Evolutionary conservation across 2,113 vertebrate species (phyloP).

Genomic region (Rynchops niger): DNA sequence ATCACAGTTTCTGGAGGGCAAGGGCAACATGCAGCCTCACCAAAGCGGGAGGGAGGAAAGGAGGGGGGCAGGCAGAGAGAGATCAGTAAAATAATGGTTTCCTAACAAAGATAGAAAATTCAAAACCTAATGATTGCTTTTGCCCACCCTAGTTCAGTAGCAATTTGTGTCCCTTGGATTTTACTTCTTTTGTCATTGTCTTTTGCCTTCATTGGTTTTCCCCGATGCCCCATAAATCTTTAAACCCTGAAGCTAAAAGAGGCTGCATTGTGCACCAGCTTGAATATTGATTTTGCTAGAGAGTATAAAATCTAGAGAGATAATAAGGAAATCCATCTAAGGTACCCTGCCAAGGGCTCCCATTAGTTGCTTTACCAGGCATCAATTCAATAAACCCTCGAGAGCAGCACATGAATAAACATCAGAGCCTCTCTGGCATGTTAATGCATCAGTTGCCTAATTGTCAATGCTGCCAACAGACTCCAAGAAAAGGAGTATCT

Average conservation of each 20-base stretch:
- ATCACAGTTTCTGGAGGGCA: background rate
- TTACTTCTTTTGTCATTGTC: constrained; percentile 7
- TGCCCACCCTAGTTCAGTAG: background rate
- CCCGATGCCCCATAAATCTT: constrained; percentile 15
- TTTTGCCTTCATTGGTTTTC: constrained; percentile 23
- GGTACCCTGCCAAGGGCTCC: constrained; percentile 29
- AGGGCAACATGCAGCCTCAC: background rate
- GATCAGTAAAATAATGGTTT: background rate
- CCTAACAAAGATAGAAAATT: background rate
- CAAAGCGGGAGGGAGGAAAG: background rate
- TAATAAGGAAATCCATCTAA: constrained; percentile 46
- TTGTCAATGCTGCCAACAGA: constrained; percentile 29
- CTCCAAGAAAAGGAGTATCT: background rate
- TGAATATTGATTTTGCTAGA: constrained; percentile 47
- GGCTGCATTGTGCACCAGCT: background rate
- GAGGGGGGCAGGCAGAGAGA: background rate
- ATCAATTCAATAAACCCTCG: constrained; percentile 33
- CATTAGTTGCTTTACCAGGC: constrained; percentile 26
- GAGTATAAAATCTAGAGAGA: constrained; percentile 41
- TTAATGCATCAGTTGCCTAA: constrained; percentile 30
- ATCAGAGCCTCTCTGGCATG: constrained; percentile 8
- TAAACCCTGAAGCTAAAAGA: constrained; percentile 27
- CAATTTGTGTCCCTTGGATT: background rate
- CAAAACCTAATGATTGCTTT: background rate
- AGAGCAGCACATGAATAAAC: constrained; percentile 38